phyloP scores from a whole-genome alignment of 2,113 vertebrate genomes.

The Monopterus albus region DNA sequence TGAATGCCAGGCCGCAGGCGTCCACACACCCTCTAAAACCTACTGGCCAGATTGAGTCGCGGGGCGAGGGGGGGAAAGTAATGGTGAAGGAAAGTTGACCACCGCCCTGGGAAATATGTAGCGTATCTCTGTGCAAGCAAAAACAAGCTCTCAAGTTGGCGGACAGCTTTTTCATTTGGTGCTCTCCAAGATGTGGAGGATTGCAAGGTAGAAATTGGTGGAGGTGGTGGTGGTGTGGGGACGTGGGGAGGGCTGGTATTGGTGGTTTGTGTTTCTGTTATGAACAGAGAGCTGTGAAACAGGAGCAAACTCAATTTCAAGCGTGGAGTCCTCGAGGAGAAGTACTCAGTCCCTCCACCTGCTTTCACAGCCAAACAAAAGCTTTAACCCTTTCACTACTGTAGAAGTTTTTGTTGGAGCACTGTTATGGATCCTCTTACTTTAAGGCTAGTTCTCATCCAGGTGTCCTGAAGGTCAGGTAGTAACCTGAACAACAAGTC shows the following conservation, averaged over 20 bases:
- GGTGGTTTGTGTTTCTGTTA: conserved; percentile 57
- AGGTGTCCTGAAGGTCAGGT: background rate
- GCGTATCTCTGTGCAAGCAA: conserved; percentile 45
- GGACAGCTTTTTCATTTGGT: conserved; percentile 69
- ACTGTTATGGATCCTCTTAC: background rate
- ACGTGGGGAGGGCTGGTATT: background rate
- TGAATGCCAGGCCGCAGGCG: conserved; percentile 37
- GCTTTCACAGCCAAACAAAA: conserved; percentile 11
- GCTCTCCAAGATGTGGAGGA: conserved; percentile 30
- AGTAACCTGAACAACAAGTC: background rate
- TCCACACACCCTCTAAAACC: conserved; percentile 23
- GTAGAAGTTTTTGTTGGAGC: background rate
- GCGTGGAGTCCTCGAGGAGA: conserved; percentile 53
- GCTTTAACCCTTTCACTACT: conserved; percentile 34
- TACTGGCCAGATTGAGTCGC: conserved; percentile 37
- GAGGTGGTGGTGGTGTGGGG: conserved; percentile 9
- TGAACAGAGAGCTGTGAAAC: conserved; percentile 50
- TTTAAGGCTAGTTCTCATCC: background rate
- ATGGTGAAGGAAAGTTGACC: conserved; percentile 65
- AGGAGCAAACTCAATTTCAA: conserved; percentile 70
- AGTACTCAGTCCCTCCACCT: conserved; percentile 2
- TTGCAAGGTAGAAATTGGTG: background rate
- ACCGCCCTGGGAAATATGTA: conserved; percentile 68
- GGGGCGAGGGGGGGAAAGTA: background rate
- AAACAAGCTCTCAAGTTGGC: conserved; percentile 47